Conservation (phyloP, 2,888 invertebrate species). For the Drosophila acutilabella region DNA sequence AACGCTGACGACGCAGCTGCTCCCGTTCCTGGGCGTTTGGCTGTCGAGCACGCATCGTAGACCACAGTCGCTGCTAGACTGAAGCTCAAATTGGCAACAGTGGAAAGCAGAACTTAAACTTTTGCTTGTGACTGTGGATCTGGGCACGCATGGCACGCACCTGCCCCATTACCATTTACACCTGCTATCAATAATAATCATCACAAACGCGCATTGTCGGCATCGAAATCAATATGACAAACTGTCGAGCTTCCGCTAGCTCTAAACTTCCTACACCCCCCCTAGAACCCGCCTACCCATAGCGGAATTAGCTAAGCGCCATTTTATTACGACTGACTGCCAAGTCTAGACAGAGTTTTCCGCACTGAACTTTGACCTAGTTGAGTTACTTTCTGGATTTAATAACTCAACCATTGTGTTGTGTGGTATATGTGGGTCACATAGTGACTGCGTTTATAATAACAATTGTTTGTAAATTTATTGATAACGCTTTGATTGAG, state of each 20-base stretch:
- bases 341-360: conserved; percentile 44
- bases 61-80: conserved; percentile 43
- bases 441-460: conserved; percentile 21
- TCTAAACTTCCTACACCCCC: not conserved
- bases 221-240: conserved; percentile 73
- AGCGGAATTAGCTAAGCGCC: conserved; percentile 50
- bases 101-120: conserved; percentile 7
- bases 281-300: not conserved
- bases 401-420: conserved; percentile 29
- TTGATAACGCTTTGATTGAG: conserved; percentile 21
- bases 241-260: conserved; percentile 17
- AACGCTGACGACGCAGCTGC: conserved; percentile 68
- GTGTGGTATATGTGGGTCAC: conserved; percentile 18
- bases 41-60: conserved; percentile 73
- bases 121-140: not conserved
- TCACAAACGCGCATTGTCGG: conserved; percentile 35
- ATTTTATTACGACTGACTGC: conserved; percentile 18
- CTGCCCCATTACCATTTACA: conserved; percentile 45
- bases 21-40: conserved; percentile 69
- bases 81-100: conserved; percentile 29
- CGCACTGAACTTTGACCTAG: conserved; percentile 50
- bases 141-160: conserved; percentile 59
- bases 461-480: conserved; percentile 33
- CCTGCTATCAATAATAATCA: conserved; percentile 62
- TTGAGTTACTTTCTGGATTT: conserved; percentile 31